These are phyloP conservation scores for Agonopterix alstromeriana DNA, from an alignment of 2,888 invertebrate species.

Conservation along the genomic window DNA sequence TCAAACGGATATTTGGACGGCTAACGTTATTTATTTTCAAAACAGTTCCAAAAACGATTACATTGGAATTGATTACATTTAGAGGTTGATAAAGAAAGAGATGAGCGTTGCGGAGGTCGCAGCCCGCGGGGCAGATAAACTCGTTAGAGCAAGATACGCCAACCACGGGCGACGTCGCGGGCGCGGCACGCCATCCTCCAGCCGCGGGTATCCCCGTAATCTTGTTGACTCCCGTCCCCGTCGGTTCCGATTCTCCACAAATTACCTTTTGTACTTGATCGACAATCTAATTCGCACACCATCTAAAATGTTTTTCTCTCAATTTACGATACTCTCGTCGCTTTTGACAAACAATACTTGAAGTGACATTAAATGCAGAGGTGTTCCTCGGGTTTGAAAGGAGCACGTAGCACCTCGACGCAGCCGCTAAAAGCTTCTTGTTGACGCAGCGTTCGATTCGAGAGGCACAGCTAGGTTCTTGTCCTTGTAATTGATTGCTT, in stretches of 20 bases:
- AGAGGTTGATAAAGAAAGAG: conserved; percentile 51
- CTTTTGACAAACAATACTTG: conserved; percentile 39
- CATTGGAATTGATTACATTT: conserved; percentile 53
- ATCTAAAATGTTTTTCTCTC: conserved; percentile 48
- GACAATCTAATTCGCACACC: conserved; percentile 60
- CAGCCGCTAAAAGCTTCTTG: conserved; percentile 70
- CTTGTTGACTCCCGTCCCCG: conserved; percentile 64
- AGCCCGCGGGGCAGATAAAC: conserved; percentile 75
- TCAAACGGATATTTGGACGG: no score
- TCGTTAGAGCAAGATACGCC: conserved; percentile 68
- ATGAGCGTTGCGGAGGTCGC: conserved; percentile 45
- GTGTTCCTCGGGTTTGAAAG: conserved; percentile 34
- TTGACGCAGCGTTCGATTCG: conserved; percentile 71
- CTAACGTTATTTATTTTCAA: conserved; percentile 1
- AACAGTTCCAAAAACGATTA: conserved; percentile 17
- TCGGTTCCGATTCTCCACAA: conserved; percentile 60
- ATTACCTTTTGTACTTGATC: conserved; percentile 66
- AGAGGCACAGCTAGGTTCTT: conserved; percentile 62
- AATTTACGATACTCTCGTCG: conserved; percentile 28
- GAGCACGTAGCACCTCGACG: conserved; percentile 53
- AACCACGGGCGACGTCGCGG: conserved; percentile 22
- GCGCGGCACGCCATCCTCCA: conserved; percentile 42
- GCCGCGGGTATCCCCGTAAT: conserved; percentile 61
- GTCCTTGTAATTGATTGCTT: conserved; percentile 76
- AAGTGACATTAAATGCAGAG: conserved; percentile 40